phyloP scores from a whole-genome alignment of 2,888 invertebrate species.

The Scaptomyza tumidula region DNA sequence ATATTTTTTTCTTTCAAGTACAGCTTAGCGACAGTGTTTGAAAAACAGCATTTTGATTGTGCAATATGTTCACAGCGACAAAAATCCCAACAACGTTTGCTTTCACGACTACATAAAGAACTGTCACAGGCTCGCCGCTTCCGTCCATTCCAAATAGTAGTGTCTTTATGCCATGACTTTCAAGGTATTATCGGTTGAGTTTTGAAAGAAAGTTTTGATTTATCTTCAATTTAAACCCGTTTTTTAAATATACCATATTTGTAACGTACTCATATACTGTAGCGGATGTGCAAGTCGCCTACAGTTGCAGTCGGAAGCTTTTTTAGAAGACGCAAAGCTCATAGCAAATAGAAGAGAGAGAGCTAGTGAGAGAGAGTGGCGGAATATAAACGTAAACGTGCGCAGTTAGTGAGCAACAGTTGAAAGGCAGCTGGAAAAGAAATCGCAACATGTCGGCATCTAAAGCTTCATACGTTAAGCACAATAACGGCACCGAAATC shows the following conservation, averaged over 20 bases:
- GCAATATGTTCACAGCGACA: conserved; percentile 15
- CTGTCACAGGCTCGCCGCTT: conserved; percentile 14
- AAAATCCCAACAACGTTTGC: conserved; percentile 1
- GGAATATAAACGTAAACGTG: conserved; percentile 37
- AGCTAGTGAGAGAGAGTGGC: not conserved
- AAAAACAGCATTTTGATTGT: conserved; percentile 13
- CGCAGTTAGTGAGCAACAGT: conserved; percentile 54
- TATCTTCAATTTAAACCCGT: too few species aligned
- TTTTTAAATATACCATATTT: too few species aligned
- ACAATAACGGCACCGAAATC: conserved; percentile 82
- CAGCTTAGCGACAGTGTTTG: not conserved
- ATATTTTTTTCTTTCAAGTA: not conserved
- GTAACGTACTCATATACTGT: not conserved
- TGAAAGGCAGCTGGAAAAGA: conserved; percentile 34
- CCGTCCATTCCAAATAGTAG: conserved; percentile 25
- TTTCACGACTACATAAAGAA: conserved; percentile 1
- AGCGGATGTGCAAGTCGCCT: conserved; percentile 12
- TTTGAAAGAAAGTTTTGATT: too few species aligned
- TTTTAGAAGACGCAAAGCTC: too few species aligned
- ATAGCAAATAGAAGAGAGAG: too few species aligned
- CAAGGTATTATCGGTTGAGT: too few species aligned
- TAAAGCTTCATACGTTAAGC: conserved; percentile 65
- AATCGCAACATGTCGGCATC: conserved; percentile 55
- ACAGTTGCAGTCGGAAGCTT: not conserved
- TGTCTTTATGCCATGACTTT: too few species aligned